phyloP scores from a whole-genome alignment of 2,113 vertebrate species.

The Nothobranchius kuhntae region DNA sequence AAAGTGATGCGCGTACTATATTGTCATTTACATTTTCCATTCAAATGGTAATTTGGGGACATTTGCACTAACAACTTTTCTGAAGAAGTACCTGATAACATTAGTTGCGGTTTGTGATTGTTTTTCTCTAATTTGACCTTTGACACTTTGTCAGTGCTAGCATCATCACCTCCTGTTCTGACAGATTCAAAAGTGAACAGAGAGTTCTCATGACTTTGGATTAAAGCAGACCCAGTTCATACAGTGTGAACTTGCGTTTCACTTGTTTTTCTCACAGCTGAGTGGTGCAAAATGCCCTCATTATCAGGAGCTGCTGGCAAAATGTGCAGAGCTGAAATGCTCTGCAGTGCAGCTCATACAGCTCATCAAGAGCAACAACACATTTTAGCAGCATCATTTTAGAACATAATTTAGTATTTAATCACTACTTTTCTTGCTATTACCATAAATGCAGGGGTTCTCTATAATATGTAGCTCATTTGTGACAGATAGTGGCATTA shows the following conservation, averaged over 20 bases:
- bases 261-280: slow-evolving; percentile 28
- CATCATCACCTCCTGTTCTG: slow-evolving; percentile 23
- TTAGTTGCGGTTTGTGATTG: too few relatives aligned
- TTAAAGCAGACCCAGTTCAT: slow-evolving; percentile 26
- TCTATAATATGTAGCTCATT: too few relatives aligned
- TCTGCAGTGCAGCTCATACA: background rate
- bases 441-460: too few relatives aligned
- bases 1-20: too few relatives aligned
- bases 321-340: slow-evolving; percentile 25
- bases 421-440: too few relatives aligned
- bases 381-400: background rate
- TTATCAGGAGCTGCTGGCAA: slow-evolving; percentile 42
- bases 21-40: too few relatives aligned
- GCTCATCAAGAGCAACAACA: slow-evolving; percentile 12
- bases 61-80: too few relatives aligned
- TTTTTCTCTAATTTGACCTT: background rate
- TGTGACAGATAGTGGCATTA: background rate
- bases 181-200: background rate
- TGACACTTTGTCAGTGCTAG: background rate
- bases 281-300: slow-evolving; percentile 39
- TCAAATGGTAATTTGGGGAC: too few relatives aligned
- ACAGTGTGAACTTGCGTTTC: background rate
- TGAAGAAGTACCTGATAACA: too few relatives aligned
- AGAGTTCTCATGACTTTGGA: slow-evolving; percentile 9
- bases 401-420: background rate